A percentile compares a stretch with the other conserved stretches of the same genome.
These are phyloP conservation scores for Alethe diademata DNA, from an alignment of 2,113 vertebrate species.

Conservation along the genomic window DNA sequence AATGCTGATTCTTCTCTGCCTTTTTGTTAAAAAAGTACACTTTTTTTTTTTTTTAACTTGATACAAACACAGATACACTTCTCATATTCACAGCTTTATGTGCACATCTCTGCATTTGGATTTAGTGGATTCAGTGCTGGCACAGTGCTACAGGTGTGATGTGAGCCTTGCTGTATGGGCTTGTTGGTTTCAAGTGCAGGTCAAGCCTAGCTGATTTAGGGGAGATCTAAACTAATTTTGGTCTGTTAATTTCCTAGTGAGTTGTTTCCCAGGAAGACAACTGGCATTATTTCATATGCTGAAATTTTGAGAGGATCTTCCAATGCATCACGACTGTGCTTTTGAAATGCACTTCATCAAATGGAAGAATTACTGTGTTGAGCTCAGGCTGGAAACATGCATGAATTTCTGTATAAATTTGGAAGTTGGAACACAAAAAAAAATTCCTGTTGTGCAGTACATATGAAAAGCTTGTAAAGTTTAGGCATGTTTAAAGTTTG, in stretches of 20 bases:
- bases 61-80: neutral
- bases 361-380: neutral
- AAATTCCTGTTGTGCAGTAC: accelerated
- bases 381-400: neutral
- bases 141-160: neutral
- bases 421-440: neutral
- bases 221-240: neutral
- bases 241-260: neutral
- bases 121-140: neutral
- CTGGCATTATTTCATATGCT: neutral
- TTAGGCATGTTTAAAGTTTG: neutral
- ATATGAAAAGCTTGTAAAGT: neutral
- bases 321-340: neutral
- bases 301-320: neutral
- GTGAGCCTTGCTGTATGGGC: neutral
- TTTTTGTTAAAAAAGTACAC: neutral
- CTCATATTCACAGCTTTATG: neutral
- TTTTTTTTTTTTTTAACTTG: no score
- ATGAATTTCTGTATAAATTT: neutral
- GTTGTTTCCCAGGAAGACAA: neutral
- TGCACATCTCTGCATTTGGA: neutral
- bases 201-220: neutral
- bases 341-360: neutral
- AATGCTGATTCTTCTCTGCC: neutral
- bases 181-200: neutral